Percentiles rank a stretch among this genome's conserved stretches.
Evolutionary conservation across 2,888 invertebrate genomes (phyloP).

Genomic region (Alsophila aescularia): DNA sequence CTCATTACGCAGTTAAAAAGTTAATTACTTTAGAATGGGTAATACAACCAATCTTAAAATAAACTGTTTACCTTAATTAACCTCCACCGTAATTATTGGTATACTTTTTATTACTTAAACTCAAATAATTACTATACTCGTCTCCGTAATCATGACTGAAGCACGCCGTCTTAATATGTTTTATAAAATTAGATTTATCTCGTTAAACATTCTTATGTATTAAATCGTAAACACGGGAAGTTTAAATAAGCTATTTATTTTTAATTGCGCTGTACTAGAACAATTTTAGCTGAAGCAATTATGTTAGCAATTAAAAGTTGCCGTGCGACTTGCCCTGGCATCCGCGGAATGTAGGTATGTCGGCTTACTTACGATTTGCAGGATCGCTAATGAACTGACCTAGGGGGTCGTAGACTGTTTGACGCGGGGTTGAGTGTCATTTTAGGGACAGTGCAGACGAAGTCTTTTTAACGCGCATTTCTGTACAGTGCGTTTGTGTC

Average conservation of each 20-base stretch:
- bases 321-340: constrained; percentile 46
- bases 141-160: constrained; percentile 32
- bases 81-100: constrained; percentile 9
- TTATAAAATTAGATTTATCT: constrained; percentile 40
- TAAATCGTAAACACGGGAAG: constrained; percentile 47
- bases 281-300: constrained; percentile 60
- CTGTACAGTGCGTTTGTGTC: too few relatives aligned
- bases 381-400: constrained; percentile 42
- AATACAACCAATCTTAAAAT: constrained; percentile 7
- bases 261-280: constrained; percentile 49
- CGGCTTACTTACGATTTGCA: constrained; percentile 49
- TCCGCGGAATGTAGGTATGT: constrained; percentile 53
- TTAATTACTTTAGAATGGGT: not conserved
- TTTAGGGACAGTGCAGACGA: too few relatives aligned
- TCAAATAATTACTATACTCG: constrained; percentile 39
- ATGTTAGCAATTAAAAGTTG: constrained; percentile 66
- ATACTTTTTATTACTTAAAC: constrained; percentile 11
- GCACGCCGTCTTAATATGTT: constrained; percentile 34
- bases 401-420: constrained; percentile 42
- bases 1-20: not conserved
- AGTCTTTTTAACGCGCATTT: too few relatives aligned
- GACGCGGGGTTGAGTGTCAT: too few relatives aligned
- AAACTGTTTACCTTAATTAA: constrained; percentile 6
- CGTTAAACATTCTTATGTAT: constrained; percentile 38
- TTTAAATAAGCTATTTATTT: constrained; percentile 46